A percentile compares a stretch with the other conserved stretches of the same genome.
Evolutionary conservation across 2,113 vertebrate genomes (phyloP).

Genomic region (Desmodus rotundus): DNA sequence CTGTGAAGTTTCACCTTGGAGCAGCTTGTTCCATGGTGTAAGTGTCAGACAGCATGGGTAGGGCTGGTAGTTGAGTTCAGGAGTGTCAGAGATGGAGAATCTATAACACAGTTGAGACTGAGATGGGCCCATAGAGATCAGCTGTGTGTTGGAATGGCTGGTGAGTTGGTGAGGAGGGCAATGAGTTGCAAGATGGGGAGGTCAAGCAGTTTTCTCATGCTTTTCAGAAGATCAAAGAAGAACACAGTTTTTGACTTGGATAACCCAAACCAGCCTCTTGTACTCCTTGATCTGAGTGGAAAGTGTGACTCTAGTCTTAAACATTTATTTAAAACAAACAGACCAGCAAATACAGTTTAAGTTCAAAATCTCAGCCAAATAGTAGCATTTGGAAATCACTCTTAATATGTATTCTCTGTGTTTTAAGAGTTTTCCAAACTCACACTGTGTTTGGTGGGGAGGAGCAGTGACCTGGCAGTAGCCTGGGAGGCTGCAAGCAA

Average conservation of each 20-base stretch:
- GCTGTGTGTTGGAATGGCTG: background rate
- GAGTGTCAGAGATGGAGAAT: background rate
- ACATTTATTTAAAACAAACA: background rate
- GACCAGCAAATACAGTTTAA: background rate
- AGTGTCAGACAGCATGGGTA: fast-evolving
- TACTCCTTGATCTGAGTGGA: too few relatives aligned
- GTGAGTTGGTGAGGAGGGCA: background rate
- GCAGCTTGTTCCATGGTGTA: background rate
- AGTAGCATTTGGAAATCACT: background rate
- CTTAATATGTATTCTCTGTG: background rate
- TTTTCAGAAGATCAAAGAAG: background rate
- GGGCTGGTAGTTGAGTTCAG: background rate
- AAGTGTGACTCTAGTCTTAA: background rate
- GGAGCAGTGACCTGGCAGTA: too few relatives aligned
- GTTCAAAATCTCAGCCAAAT: background rate
- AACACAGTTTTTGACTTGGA: background rate
- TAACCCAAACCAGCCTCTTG: too few relatives aligned
- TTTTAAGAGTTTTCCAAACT: background rate
- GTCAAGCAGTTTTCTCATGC: background rate
- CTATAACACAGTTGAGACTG: background rate
- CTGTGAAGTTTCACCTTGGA: background rate
- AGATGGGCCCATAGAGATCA: background rate
- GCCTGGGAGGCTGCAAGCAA: too few relatives aligned
- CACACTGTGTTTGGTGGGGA: background rate
- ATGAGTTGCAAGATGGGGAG: background rate